Evolutionary conservation across 2,113 vertebrate species (phyloP).

Genomic region (Austrofundulus limnaeus): DNA sequence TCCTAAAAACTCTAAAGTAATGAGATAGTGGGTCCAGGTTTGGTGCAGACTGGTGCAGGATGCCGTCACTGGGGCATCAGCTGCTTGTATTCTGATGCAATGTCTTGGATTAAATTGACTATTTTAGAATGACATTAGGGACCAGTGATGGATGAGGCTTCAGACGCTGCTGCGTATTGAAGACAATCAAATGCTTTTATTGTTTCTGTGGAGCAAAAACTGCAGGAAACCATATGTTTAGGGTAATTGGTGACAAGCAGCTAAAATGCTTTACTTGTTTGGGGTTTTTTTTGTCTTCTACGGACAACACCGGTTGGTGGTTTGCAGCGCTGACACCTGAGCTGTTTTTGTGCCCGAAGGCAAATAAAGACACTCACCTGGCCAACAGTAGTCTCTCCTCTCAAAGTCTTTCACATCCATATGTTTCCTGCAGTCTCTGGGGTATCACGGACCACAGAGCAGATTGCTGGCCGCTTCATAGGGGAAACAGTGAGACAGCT

Average conservation of each 20-base stretch:
- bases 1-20: slow-evolving; percentile 45
- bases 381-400: slow-evolving; percentile 34
- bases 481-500: slow-evolving; percentile 68
- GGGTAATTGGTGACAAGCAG: slow-evolving; percentile 23
- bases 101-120: slow-evolving; percentile 13
- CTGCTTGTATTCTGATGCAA: slow-evolving; percentile 15
- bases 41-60: slow-evolving; percentile 32
- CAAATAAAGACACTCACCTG: slow-evolving; percentile 60
- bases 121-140: background rate
- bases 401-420: slow-evolving; percentile 51
- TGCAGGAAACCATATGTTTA: slow-evolving; percentile 10
- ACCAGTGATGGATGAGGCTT: slow-evolving; percentile 8
- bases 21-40: slow-evolving; percentile 45
- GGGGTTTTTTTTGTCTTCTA: slow-evolving; percentile 20
- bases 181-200: slow-evolving; percentile 2
- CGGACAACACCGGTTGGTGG: slow-evolving; percentile 31
- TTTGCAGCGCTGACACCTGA: slow-evolving; percentile 48
- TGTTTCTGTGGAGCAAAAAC: slow-evolving; percentile 17
- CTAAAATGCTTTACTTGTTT: slow-evolving; percentile 23
- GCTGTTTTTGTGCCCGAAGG: slow-evolving; percentile 48
- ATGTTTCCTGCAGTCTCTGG: slow-evolving; percentile 48
- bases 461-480: slow-evolving; percentile 68
- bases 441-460: slow-evolving; percentile 62
- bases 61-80: slow-evolving; percentile 6
- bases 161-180: slow-evolving; percentile 7